Base-by-base conservation (phyloP, 2,888 invertebrate species). In the Tachina grossa region DNA sequence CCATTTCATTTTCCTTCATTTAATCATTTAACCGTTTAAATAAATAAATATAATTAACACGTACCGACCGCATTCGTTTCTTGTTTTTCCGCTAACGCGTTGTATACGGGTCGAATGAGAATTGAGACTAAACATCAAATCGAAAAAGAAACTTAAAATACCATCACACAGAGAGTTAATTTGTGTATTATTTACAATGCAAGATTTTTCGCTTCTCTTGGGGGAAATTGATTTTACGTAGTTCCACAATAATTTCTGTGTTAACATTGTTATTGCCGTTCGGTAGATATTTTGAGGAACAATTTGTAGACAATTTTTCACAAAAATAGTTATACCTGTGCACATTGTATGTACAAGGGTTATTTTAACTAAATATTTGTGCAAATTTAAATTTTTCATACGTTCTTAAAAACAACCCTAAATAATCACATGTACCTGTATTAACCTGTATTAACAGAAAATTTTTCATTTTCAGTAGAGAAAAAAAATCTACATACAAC, bases 21-120 rank as follows among this genome's bases (percentile, higher is more conserved):
- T 63, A 63, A 19, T 55, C 63, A 79, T 31, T 77, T 72, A 71
- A 65, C 49, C 63, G 47, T 65, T 71, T 19, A 68, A 51, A 68
- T 19, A 59, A 22, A 77, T 41, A 14, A 72, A 78, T 53, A 82
- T 68, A 82, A 55, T 72, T 66, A 76, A 80, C 79, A 85, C 83
- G 83, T 77, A 79, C 51, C 31, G 31, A 31, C 5, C 66, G 66
- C n/a, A 63, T 16, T 49, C 65, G 53, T 72, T 55, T 16, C 31
- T 14, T 10, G 13, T 66, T 75, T 53, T 68, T 39, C 85, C 85
- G 83, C 72, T 65, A 76, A 68, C 71, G 75, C 68, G 83, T 72
- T 55, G 59, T 83, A 61, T 59, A 79, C 82, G 84, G 83, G 68
- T 68, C 83, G 80, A 83, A 69, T 78, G 81, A 83, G 82, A 81